A percentile compares a stretch with the other conserved stretches of the same genome.
phyloP scores from a whole-genome alignment of 2,888 invertebrate species.

The Acleris holmiana region DNA sequence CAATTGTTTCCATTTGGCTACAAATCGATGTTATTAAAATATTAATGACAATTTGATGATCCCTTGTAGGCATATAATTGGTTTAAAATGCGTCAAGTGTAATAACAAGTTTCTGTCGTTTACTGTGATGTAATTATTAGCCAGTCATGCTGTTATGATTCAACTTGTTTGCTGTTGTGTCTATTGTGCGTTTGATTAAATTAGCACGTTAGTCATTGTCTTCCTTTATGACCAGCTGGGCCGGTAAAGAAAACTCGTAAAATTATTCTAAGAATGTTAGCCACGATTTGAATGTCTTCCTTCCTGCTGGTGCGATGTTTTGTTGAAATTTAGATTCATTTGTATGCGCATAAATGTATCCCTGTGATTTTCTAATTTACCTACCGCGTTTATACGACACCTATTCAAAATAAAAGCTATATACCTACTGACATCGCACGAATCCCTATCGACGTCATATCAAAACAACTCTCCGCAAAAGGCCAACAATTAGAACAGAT shows the following conservation, averaged over 20 bases:
- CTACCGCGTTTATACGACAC: not conserved
- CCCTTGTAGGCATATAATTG: not conserved
- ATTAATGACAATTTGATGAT: not conserved
- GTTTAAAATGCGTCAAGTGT: constrained; percentile 9
- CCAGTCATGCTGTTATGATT: constrained; percentile 41
- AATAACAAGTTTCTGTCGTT: constrained; percentile 34
- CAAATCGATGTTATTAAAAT: not conserved
- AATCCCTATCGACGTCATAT: not conserved
- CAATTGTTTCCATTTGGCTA: not conserved
- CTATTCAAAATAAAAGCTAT: not conserved
- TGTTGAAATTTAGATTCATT: constrained; percentile 7
- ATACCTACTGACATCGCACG: not conserved
- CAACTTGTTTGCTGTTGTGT: constrained; percentile 43
- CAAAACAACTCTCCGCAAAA: constrained; percentile 4
- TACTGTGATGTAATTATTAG: constrained; percentile 35
- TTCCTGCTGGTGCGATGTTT: constrained; percentile 4
- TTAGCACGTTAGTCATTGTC: constrained; percentile 28
- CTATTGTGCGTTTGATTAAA: constrained; percentile 40
- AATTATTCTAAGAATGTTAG: constrained; percentile 16
- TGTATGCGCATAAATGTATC: not conserved
- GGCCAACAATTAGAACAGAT: constrained; percentile 48
- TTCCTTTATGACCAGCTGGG: constrained; percentile 13
- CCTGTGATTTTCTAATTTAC: not conserved
- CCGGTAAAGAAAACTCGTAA: constrained; percentile 12
- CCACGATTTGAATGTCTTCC: constrained; percentile 9